Percentiles rank a stretch among this genome's conserved stretches.
These are phyloP conservation scores for Cheilosia soror DNA, from an alignment of 2,888 invertebrate genomes.

Conservation along the genomic window DNA sequence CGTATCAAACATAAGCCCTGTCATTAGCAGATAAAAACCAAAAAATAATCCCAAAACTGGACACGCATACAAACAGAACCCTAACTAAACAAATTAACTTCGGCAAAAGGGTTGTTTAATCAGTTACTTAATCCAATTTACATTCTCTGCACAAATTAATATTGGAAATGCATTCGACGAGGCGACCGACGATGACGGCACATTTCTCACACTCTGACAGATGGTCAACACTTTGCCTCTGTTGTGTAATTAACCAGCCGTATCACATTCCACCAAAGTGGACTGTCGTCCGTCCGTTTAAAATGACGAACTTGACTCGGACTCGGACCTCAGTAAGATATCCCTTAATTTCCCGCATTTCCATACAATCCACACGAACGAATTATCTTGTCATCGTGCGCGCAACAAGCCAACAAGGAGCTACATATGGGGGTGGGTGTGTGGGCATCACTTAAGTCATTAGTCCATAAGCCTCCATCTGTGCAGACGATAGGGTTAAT, in stretches of 20 bases:
- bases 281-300: slow-evolving; percentile 24
- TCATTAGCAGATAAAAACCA: slow-evolving; percentile 20
- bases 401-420: slow-evolving; percentile 66
- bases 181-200: too few species aligned
- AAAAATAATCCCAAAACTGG: slow-evolving; percentile 31
- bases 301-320: slow-evolving; percentile 1
- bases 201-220: slow-evolving; percentile 42
- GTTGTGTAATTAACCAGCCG: slow-evolving; percentile 69
- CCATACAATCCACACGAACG: slow-evolving; percentile 65
- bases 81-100: slow-evolving; percentile 45
- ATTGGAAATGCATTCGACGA: slow-evolving; percentile 59
- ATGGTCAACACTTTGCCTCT: slow-evolving; percentile 55
- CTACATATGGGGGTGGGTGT: slow-evolving; percentile 78
- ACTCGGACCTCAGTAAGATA: not conserved
- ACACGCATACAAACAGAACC: not conserved
- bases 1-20: not conserved
- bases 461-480: slow-evolving; percentile 59
- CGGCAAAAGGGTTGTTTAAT: slow-evolving; percentile 69
- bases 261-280: slow-evolving; percentile 67
- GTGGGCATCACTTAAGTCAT: slow-evolving; percentile 75
- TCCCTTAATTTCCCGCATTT: slow-evolving; percentile 74
- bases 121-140: slow-evolving; percentile 77
- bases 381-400: slow-evolving; percentile 76
- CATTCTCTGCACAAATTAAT: slow-evolving; percentile 67
- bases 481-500: slow-evolving; percentile 72